A percentile compares a stretch with the other conserved stretches of the same genome.
Evolutionary conservation across 2,797 vertebrate genomes (phyloP).

Genomic region (Phaenicophaeus curvirostris): DNA sequence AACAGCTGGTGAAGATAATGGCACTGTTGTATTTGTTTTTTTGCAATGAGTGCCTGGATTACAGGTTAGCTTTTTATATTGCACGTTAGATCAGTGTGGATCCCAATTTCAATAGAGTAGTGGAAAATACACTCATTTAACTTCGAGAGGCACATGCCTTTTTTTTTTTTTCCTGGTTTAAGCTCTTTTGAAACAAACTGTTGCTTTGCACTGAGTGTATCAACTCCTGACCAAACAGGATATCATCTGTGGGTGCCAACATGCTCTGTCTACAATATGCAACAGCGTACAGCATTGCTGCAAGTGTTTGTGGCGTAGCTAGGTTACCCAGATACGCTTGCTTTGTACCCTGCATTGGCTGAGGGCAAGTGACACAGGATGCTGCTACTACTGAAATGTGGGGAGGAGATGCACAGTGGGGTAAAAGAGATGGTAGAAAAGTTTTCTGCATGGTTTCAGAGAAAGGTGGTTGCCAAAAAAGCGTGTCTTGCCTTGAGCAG

Average conservation of each 20-base stretch:
- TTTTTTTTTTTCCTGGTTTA: not conserved
- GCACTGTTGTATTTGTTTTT: not conserved
- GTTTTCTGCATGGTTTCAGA: not conserved
- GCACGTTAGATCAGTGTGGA: rapidly evolving
- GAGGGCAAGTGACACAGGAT: not conserved
- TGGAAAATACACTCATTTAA: not conserved
- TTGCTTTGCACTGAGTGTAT: not conserved
- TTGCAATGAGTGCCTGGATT: not conserved
- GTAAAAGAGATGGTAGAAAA: not conserved
- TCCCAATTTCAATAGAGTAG: not conserved
- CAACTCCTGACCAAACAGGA: constrained; percentile 9
- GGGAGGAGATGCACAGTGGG: not conserved
- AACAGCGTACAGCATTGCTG: rapidly evolving
- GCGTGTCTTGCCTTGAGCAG: rapidly evolving
- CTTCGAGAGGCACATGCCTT: rapidly evolving
- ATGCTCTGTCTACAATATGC: not conserved
- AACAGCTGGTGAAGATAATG: not conserved
- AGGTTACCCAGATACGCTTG: not conserved
- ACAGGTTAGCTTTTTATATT: not conserved
- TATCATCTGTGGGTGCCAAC: not conserved
- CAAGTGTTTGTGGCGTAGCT: not conserved
- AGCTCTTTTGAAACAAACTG: not conserved
- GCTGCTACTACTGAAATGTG: not conserved
- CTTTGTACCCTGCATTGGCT: not conserved
- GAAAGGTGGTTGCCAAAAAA: not conserved